Conservation (phyloP, 2,888 invertebrate species). For the Rhamphomyia laevipes region DNA sequence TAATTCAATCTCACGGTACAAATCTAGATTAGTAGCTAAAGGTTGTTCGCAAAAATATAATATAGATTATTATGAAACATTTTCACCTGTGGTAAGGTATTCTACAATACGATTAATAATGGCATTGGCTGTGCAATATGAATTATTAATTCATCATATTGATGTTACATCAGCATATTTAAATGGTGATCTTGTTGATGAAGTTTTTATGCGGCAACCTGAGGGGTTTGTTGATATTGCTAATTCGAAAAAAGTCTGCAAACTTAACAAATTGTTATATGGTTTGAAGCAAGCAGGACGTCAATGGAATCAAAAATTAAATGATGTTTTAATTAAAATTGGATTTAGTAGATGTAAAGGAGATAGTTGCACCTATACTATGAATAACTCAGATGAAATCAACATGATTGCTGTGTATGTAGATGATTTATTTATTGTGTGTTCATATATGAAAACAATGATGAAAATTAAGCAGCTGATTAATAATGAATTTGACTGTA, state of each 20-base stretch:
- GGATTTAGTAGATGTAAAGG: slow-evolving; percentile 3
- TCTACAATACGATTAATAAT: slow-evolving; percentile 12
- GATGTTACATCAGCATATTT: slow-evolving; percentile 11
- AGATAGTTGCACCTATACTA: not conserved
- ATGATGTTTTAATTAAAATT: not conserved
- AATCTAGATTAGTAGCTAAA: slow-evolving; percentile 7
- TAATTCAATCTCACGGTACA: slow-evolving; percentile 12
- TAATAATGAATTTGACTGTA: not conserved
- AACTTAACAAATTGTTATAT: slow-evolving; percentile 4
- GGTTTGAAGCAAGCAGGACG: slow-evolving; percentile 3
- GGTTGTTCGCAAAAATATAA: slow-evolving; percentile 13
- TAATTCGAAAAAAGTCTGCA: no score
- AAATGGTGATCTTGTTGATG: slow-evolving; percentile 11
- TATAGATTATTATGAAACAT: slow-evolving; percentile 10
- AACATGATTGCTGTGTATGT: slow-evolving; percentile 2
- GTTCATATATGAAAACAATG: not conserved
- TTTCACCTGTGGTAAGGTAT: slow-evolving; percentile 11
- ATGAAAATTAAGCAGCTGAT: not conserved
- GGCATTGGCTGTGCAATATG: slow-evolving; percentile 10
- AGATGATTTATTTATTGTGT: not conserved
- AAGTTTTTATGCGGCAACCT: slow-evolving; percentile 13
- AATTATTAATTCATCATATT: slow-evolving; percentile 10
- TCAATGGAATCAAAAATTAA: not conserved
- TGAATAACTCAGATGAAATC: not conserved
- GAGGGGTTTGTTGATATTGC: slow-evolving; percentile 9